phyloP scores from a whole-genome alignment of 2,888 invertebrate genomes.

The Acheta domesticus region DNA sequence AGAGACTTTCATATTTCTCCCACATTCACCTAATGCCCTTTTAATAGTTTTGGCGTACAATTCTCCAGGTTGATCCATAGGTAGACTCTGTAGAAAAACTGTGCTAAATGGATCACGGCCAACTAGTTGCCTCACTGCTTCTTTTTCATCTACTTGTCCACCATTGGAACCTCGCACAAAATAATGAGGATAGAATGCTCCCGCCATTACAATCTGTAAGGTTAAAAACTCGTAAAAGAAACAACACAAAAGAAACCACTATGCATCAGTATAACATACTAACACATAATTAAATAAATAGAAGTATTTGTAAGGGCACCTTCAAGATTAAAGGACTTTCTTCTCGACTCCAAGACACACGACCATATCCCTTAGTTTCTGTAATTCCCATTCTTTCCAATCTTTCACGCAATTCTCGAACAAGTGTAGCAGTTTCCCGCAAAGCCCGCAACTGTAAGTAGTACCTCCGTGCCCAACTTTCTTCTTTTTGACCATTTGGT shows the following conservation, averaged over 20 bases:
- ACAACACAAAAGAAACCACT: not conserved
- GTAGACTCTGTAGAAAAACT: conserved; percentile 58
- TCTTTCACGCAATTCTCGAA: conserved; percentile 65
- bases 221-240: not conserved
- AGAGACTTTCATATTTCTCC: conserved; percentile 53
- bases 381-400: conserved; percentile 60
- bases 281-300: not conserved
- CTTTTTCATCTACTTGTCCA: conserved; percentile 60
- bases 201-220: conserved; percentile 67
- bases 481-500: conserved; percentile 49
- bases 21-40: conserved; percentile 53
- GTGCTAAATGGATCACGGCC: conserved; percentile 76
- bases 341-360: conserved; percentile 48
- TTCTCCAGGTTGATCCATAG: conserved; percentile 61
- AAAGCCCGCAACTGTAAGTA: conserved; percentile 70
- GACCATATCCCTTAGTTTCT: conserved; percentile 50
- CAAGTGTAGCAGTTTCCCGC: conserved; percentile 67
- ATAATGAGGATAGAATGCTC: conserved; percentile 92
- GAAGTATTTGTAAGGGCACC: conserved; percentile 44
- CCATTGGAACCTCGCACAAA: conserved; percentile 59
- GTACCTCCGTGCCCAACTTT: conserved; percentile 65
- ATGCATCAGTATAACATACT: not conserved
- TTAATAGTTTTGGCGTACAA: conserved; percentile 66
- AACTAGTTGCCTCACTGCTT: conserved; percentile 62
- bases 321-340: conserved; percentile 65